Percentiles rank a stretch among this genome's conserved stretches.
Evolutionary conservation across 1,140 invertebrate species (phyloP).

Genomic region (Muscidifurax raptorellus): DNA sequence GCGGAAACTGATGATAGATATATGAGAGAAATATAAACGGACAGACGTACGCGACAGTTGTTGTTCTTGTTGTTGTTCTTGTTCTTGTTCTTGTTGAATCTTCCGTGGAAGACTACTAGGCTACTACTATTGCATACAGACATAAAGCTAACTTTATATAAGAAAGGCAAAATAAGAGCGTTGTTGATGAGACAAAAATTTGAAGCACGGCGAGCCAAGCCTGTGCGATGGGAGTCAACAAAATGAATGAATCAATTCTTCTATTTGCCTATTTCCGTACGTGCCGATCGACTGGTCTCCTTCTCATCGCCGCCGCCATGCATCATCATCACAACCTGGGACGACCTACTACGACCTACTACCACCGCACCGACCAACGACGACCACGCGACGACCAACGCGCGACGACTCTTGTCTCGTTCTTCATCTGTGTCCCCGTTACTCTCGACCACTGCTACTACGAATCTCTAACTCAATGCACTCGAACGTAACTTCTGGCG

Average conservation of each 20-base stretch:
- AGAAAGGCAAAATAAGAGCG: background rate
- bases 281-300: conserved; percentile 55
- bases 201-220: background rate
- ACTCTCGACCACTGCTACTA: conserved; percentile 17
- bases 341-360: conserved; percentile 12
- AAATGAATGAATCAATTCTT: conserved; percentile 74
- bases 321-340: conserved; percentile 43
- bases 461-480: background rate
- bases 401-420: background rate
- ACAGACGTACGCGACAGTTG: conserved; percentile 1
- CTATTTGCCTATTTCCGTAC: conserved; percentile 74
- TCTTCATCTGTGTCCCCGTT: background rate
- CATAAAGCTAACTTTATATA: background rate
- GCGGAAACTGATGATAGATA: background rate
- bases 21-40: background rate
- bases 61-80: background rate
- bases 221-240: conserved; percentile 53
- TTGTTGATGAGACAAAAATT: background rate
- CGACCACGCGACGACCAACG: background rate
- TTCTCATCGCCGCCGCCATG: conserved; percentile 44
- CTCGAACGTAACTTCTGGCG: background rate
- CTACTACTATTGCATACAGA: background rate
- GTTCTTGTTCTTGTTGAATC: background rate
- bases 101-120: background rate
- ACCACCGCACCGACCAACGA: conserved; percentile 25